phyloP scores from a whole-genome alignment of 2,888 invertebrate species.

The Drosophila ustulata region DNA sequence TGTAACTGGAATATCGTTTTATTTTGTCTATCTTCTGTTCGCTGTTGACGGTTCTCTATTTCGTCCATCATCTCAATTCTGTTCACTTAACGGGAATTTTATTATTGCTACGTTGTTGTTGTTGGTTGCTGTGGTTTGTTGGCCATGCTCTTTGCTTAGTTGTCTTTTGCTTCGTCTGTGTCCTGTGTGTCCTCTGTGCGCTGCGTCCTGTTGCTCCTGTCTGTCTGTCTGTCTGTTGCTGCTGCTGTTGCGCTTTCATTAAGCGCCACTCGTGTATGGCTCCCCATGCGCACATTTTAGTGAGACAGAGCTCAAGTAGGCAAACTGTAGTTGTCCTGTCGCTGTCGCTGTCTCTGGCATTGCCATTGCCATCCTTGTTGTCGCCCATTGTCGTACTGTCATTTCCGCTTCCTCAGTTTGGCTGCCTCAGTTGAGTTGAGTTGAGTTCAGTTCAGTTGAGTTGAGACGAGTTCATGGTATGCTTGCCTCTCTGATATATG shows the following conservation, averaged over 20 bases:
- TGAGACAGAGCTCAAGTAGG: slow-evolving; percentile 56
- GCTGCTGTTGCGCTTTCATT: slow-evolving; percentile 76
- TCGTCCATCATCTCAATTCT: slow-evolving; percentile 64
- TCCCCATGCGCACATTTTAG: slow-evolving; percentile 67
- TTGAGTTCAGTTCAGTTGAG: slow-evolving; percentile 44
- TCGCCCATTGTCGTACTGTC: slow-evolving; percentile 73
- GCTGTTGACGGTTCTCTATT: neutral
- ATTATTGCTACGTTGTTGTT: slow-evolving; percentile 72
- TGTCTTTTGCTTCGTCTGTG: slow-evolving; percentile 28
- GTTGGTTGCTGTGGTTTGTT: slow-evolving; percentile 41
- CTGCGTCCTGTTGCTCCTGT: slow-evolving; percentile 26
- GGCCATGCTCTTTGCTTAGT: slow-evolving; percentile 32
- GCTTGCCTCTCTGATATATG: slow-evolving; percentile 61
- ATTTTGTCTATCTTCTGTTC: slow-evolving; percentile 1
- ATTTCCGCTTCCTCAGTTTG: slow-evolving; percentile 74
- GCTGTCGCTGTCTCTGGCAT: slow-evolving; percentile 56
- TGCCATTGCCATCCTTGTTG: slow-evolving; percentile 71
- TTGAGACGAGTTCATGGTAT: slow-evolving; percentile 61
- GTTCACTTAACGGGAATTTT: slow-evolving; percentile 71
- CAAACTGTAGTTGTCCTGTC: slow-evolving; percentile 55
- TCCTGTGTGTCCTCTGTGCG: slow-evolving; percentile 34
- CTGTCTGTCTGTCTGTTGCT: slow-evolving; percentile 18
- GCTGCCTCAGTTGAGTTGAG: slow-evolving; percentile 21
- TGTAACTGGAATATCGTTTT: too few relatives aligned
- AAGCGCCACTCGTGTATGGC: slow-evolving; percentile 76